Evolutionary conservation across 2,888 invertebrate genomes (phyloP).

Genomic region (Blastobasis lacticolella): DNA sequence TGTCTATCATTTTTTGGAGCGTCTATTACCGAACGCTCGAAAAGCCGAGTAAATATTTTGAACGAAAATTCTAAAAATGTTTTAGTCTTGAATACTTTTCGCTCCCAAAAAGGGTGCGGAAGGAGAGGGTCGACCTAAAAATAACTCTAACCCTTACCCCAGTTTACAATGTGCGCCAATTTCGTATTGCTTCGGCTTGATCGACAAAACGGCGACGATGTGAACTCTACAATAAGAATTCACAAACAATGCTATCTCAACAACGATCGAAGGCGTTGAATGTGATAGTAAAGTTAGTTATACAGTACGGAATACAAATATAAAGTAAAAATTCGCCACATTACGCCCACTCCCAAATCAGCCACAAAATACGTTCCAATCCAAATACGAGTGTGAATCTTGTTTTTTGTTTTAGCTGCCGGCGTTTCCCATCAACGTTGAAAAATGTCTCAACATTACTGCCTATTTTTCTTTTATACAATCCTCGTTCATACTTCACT

Average conservation of each 20-base stretch:
- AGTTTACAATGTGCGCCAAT: conserved; percentile 1
- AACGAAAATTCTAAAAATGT: no score
- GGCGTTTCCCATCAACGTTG: conserved; percentile 15
- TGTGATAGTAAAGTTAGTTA: no score
- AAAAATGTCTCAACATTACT: conserved; percentile 20
- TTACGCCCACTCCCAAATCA: conserved; percentile 23
- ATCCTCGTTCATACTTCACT: conserved; percentile 28
- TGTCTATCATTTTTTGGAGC: no score
- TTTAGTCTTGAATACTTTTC: no score
- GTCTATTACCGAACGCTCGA: no score
- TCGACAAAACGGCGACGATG: no score
- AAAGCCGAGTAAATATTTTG: no score
- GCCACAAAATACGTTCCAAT: conserved; percentile 35
- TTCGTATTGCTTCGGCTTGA: neutral
- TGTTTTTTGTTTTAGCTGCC: conserved; percentile 24
- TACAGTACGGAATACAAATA: conserved; percentile 12
- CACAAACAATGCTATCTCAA: neutral
- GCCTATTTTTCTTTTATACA: conserved; percentile 13
- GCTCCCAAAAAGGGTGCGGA: no score
- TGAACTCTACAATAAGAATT: no score
- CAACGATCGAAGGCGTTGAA: neutral
- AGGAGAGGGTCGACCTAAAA: no score
- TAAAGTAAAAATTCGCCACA: conserved; percentile 26
- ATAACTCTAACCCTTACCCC: conserved; percentile 1
- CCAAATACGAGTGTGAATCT: conserved; percentile 28